Evolutionary conservation across 2,888 invertebrate species (phyloP).

Genomic region (Parthenolecanium corni): DNA sequence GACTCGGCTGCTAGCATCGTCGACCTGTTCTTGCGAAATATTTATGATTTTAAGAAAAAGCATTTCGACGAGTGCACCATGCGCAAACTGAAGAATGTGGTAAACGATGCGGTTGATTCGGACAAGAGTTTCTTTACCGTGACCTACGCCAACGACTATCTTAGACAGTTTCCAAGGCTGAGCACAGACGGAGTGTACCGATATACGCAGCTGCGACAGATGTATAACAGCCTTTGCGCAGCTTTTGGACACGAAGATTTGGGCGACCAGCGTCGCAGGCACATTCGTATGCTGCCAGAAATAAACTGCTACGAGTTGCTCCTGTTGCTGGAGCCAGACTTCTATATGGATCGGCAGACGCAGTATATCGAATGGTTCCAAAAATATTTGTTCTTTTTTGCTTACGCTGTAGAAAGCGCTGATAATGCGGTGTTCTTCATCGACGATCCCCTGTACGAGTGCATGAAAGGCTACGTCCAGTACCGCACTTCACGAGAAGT

Average conservation of each 20-base stretch:
- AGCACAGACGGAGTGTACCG: background rate
- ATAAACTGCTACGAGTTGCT: conserved; percentile 5
- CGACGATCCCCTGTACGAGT: conserved; percentile 9
- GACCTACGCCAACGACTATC: background rate
- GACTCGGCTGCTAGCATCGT: background rate
- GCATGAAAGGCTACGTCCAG: background rate
- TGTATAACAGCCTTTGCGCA: no score
- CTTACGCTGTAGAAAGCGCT: background rate
- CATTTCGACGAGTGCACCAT: background rate
- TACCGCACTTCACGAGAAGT: background rate
- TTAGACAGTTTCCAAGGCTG: background rate
- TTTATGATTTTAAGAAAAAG: background rate
- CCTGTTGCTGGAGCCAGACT: background rate
- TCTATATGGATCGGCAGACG: background rate
- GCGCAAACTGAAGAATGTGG: background rate
- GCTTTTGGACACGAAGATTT: no score
- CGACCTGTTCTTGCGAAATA: background rate
- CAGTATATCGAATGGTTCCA: conserved; percentile 1
- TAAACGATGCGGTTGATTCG: background rate
- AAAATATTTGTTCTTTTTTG: conserved; percentile 17
- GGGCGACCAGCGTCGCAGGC: background rate
- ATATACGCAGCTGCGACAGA: background rate
- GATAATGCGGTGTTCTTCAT: conserved; percentile 13
- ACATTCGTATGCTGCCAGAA: conserved; percentile 4
- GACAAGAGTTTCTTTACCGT: no score